phyloP scores from a whole-genome alignment of 2,888 invertebrate genomes.

The Meta bourneti region DNA sequence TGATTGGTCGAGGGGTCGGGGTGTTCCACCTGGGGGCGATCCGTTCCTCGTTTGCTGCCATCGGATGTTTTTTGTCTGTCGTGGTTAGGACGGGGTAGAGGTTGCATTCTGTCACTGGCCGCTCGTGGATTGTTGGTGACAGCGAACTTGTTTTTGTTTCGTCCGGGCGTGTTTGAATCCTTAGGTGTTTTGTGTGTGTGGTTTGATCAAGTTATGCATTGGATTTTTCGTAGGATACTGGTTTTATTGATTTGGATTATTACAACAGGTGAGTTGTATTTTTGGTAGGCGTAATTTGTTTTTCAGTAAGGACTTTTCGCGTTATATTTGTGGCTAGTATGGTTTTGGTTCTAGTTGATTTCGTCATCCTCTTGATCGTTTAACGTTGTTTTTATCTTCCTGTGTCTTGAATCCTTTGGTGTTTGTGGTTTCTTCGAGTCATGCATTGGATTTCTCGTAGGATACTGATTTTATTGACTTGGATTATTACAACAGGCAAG shows the following conservation, averaged over 20 bases:
- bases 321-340: not conserved
- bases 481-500: not conserved
- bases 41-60: too few relatives aligned
- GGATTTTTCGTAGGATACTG: not conserved
- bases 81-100: too few relatives aligned
- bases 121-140: not conserved
- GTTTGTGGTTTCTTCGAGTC: not conserved
- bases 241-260: not conserved
- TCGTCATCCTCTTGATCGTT: not conserved
- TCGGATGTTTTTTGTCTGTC: too few relatives aligned
- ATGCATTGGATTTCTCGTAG: not conserved
- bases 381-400: not conserved
- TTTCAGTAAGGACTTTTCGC: not conserved
- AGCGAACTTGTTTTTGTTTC: not conserved
- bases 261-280: slow-evolving; percentile 24
- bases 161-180: not conserved
- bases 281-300: not conserved
- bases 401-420: not conserved
- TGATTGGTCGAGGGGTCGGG: slow-evolving; percentile 51
- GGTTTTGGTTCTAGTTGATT: not conserved
- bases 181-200: not conserved
- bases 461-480: not conserved
- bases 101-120: too few relatives aligned
- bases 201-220: not conserved
- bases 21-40: too few relatives aligned